Evolutionary conservation across 2,797 vertebrate species (phyloP).

Genomic region (Pipistrellus kuhlii): DNA sequence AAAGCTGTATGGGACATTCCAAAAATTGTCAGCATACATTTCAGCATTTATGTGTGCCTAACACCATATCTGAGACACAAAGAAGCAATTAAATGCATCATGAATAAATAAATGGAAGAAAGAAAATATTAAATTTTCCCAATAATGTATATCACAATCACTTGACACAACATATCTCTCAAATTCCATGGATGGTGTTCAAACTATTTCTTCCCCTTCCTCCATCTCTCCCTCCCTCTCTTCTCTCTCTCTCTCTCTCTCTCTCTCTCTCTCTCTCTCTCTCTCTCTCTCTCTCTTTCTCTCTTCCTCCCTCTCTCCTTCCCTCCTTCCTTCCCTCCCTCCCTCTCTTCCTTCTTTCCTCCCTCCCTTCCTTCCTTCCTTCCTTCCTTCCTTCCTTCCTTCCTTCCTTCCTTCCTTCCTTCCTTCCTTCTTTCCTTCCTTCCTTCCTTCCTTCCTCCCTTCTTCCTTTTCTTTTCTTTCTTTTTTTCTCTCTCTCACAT

Average conservation of each 20-base stretch:
- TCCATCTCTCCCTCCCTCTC: background rate
- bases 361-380: too few species aligned
- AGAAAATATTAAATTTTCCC: background rate
- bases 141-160: background rate
- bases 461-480: background rate
- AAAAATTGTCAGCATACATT: background rate
- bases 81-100: background rate
- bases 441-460: too few species aligned
- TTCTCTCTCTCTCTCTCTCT: too few species aligned
- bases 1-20: background rate
- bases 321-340: background rate
- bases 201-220: background rate
- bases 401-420: background rate
- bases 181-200: background rate
- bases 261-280: too few species aligned
- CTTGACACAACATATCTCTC: background rate
- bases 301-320: background rate
- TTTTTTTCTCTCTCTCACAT: background rate
- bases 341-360: background rate
- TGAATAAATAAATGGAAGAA: background rate
- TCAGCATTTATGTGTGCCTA: background rate
- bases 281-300: background rate
- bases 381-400: too few species aligned
- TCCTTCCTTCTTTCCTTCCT: background rate
- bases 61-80: background rate